A percentile compares a stretch with the other conserved stretches of the same genome.
Evolutionary conservation across 2,888 invertebrate species (phyloP).

Genomic region (Ochropacha duplaris): DNA sequence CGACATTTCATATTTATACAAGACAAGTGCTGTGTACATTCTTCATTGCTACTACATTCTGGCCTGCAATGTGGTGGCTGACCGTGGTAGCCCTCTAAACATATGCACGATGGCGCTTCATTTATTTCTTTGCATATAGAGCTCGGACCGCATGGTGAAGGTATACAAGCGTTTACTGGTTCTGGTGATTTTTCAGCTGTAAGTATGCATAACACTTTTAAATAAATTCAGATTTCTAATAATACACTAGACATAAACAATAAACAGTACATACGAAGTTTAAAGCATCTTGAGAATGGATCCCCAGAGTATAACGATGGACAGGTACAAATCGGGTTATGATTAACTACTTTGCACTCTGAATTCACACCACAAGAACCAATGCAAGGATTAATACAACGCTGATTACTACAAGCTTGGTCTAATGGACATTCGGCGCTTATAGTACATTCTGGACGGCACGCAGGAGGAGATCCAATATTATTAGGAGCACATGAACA

Average conservation of each 20-base stretch:
- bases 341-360: conserved; percentile 89
- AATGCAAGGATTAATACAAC: conserved; percentile 88
- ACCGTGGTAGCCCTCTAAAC: conserved; percentile 86
- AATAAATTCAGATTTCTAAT: conserved; percentile 1
- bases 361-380: conserved; percentile 88
- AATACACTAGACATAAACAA: conserved; percentile 1
- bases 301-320: conserved; percentile 85
- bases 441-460: conserved; percentile 88
- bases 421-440: conserved; percentile 88
- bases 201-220: conserved; percentile 25
- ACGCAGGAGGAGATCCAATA: conserved; percentile 86
- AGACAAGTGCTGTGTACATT: conserved; percentile 86
- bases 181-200: conserved; percentile 77
- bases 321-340: conserved; percentile 89
- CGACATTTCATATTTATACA: conserved; percentile 90
- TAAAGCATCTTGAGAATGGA: conserved; percentile 85
- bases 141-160: conserved; percentile 91
- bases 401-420: conserved; percentile 87
- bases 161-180: conserved; percentile 86
- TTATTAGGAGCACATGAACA: conserved; percentile 86
- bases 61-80: conserved; percentile 90
- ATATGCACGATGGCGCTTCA: conserved; percentile 89
- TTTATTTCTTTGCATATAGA: conserved; percentile 87
- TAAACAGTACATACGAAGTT: conserved; percentile 69
- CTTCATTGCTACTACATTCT: conserved; percentile 90